Conservation (phyloP, 1,140 invertebrate genomes). For the Procambarus virginalis region DNA sequence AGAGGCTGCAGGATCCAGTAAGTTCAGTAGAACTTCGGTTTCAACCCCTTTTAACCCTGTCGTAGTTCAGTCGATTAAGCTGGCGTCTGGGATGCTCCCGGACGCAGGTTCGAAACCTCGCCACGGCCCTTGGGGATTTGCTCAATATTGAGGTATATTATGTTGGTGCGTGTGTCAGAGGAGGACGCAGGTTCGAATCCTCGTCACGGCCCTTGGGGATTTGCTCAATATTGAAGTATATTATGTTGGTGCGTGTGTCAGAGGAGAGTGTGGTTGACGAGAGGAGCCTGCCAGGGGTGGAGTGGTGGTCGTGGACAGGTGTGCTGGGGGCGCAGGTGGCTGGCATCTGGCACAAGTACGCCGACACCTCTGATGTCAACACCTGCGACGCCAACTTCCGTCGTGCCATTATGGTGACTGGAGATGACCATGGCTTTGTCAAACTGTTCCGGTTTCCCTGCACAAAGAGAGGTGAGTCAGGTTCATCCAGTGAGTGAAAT, state of each 20-base stretch:
- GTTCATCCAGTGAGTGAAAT: not conserved
- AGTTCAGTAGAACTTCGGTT: too few relatives aligned
- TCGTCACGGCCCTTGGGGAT: too few relatives aligned
- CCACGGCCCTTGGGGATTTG: too few relatives aligned
- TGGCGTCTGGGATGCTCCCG: too few relatives aligned
- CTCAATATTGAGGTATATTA: too few relatives aligned
- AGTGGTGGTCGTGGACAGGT: conserved; percentile 67
- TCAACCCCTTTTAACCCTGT: too few relatives aligned
- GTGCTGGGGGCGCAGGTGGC: conserved; percentile 61
- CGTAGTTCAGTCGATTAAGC: too few relatives aligned
- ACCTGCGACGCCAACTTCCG: conserved; percentile 59
- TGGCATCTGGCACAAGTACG: conserved; percentile 68
- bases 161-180: too few relatives aligned
- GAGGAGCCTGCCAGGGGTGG: conserved; percentile 36
- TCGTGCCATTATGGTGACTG: conserved; percentile 53
- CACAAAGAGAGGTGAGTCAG: conserved; percentile 58
- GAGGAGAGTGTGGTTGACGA: conserved; percentile 43
- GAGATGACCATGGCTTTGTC: conserved; percentile 67
- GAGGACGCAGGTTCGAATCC: too few relatives aligned
- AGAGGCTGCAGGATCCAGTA: too few relatives aligned
- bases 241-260: not conserved
- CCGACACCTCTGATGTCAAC: conserved; percentile 68
- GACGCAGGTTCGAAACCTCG: too few relatives aligned
- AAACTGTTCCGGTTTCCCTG: conserved; percentile 69
- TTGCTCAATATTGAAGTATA: too few relatives aligned